Conservation (phyloP, 2,113 vertebrate species). For the Strix uralensis region DNA sequence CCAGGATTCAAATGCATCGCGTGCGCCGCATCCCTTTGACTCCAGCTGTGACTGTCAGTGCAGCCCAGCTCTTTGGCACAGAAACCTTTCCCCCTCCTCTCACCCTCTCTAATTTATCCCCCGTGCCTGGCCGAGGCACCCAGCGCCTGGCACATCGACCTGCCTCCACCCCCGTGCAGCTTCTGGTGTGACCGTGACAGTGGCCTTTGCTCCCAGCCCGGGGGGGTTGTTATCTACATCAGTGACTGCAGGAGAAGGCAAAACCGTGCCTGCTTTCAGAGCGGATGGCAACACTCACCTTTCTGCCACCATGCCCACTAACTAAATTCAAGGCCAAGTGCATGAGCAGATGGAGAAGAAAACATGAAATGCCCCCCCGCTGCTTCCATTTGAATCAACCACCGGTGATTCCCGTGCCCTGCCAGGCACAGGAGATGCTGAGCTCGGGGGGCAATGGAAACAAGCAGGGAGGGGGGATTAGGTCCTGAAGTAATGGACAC, state of each 20-base stretch:
- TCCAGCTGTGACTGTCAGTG: background rate
- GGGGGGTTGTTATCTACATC: background rate
- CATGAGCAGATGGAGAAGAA: background rate
- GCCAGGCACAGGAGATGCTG: background rate
- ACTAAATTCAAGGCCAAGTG: background rate
- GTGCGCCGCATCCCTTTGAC: background rate
- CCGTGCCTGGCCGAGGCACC: background rate
- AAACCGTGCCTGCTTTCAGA: background rate
- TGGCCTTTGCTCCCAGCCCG: background rate
- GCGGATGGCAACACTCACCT: background rate
- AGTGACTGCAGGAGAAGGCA: background rate
- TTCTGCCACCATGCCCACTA: background rate
- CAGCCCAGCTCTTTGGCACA: background rate
- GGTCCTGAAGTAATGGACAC: background rate
- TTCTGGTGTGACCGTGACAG: background rate
- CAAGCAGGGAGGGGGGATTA: background rate
- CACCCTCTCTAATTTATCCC: background rate
- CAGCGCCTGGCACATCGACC: background rate
- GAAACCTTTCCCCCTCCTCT: background rate
- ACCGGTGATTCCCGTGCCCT: background rate
- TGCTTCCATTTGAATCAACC: background rate
- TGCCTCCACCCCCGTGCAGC: background rate
- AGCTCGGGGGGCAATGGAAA: background rate
- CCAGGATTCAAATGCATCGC: fast-evolving
- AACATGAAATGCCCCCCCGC: fast-evolving